Base-by-base conservation (phyloP, 1,140 invertebrate genomes). In the Dreissena polymorpha region DNA sequence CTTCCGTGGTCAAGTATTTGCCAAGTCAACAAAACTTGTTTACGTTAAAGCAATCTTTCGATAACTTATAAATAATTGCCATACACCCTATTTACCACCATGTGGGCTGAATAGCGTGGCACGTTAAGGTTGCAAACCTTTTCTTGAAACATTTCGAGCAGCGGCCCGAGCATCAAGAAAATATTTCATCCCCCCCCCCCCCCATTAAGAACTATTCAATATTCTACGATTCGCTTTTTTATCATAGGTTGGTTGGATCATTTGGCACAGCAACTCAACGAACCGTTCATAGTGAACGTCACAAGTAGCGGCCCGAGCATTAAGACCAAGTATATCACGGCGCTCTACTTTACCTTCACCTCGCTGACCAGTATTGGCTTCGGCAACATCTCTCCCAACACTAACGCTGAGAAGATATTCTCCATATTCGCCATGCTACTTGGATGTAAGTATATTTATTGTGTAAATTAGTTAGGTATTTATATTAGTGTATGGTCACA, bases 321-420 rank as follows among this genome's bases (percentile, higher is more conserved):
- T 25, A 85, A 87, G 21, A 60, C 57, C 57, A 60, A 18, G 16
- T 60, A 60, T 23, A 60, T 60, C 57, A 99, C 98, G 8, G 97
- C 98, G 2, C 94, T 99, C 6, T 99, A 99, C 93, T 99, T 99
- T 92, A 99, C 98, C 0, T 98, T 98, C 91, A 98, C 97, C 25
- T 98, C 97, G 88, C 94, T 99, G 67, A 99, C 98, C 18, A 98
- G 97, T 85, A 98, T 99, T n/a, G 98, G 98, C 29, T 99, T 99
- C 93, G 98, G 98, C 51, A 99, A 99, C 92, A 97, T 99, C 12
- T 97, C 97, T 10, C 97, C 98, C 8, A 99, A 98, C 91, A 99
- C 98, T 0, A 96, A 97, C 73, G 95, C 95, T 13, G 98, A 99
- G 93, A 99, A 99, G 84, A 89, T 94, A 16, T 93, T 93, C 85